phyloP scores from a whole-genome alignment of 1,140 invertebrate genomes.

The Meteorus sp. region DNA sequence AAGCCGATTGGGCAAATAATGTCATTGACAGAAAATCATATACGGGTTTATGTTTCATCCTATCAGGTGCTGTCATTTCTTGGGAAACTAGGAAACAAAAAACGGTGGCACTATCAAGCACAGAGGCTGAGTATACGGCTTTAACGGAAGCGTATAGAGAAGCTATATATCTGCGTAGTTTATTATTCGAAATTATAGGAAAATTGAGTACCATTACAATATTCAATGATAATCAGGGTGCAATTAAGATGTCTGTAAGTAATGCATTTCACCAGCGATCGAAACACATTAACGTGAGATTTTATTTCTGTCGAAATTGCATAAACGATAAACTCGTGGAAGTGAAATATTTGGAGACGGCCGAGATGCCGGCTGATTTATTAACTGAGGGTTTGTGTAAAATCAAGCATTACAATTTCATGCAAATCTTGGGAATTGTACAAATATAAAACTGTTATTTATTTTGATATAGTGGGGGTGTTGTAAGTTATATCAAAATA shows the following conservation, averaged over 20 bases:
- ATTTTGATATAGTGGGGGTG: too few species aligned
- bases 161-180: slow-evolving; percentile 38
- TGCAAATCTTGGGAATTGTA: too few species aligned
- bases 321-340: not conserved
- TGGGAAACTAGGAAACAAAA: slow-evolving; percentile 33
- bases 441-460: too few species aligned
- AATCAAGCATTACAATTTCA: too few species aligned
- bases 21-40: slow-evolving; percentile 34
- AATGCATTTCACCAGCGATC: slow-evolving; percentile 30
- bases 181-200: slow-evolving; percentile 23
- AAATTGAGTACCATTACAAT: not conserved
- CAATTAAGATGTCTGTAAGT: slow-evolving; percentile 43
- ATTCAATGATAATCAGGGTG: slow-evolving; percentile 46
- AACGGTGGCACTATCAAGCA: slow-evolving; percentile 19
- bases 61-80: slow-evolving; percentile 21
- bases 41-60: slow-evolving; percentile 41
- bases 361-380: not conserved
- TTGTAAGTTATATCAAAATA: too few species aligned
- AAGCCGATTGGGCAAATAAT: slow-evolving; percentile 41
- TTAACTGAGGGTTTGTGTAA: not conserved
- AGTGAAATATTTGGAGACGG: not conserved
- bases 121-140: slow-evolving; percentile 48
- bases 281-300: not conserved
- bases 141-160: slow-evolving; percentile 41
- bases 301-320: not conserved